phyloP scores from a whole-genome alignment of 1,140 invertebrate species.

The Meteorus sp. region DNA sequence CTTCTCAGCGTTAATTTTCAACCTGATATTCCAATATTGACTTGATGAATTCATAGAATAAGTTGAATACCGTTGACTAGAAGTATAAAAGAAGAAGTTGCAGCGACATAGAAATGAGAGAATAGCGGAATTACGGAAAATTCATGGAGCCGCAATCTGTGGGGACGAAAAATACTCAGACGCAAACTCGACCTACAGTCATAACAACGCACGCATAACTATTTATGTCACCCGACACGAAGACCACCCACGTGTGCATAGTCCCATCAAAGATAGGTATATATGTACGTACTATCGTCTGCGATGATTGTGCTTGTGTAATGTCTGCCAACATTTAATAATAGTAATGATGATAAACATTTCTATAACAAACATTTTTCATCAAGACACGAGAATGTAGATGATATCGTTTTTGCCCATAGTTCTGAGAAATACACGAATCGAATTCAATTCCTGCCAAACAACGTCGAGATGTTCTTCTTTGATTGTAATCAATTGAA shows the following conservation, averaged over 20 bases:
- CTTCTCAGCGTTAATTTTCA: background rate
- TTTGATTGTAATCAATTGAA: background rate
- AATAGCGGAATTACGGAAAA: background rate
- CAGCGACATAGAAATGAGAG: background rate
- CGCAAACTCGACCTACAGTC: background rate
- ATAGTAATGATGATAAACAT: background rate
- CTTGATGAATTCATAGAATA: background rate
- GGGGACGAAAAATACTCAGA: background rate
- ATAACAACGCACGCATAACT: background rate
- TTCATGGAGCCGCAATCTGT: background rate
- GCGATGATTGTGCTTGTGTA: too few species aligned
- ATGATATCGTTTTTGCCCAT: too few species aligned
- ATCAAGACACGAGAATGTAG: too few species aligned
- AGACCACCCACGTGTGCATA: slow-evolving; percentile 2
- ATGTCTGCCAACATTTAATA: background rate
- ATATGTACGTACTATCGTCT: too few species aligned
- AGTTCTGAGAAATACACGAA: too few species aligned
- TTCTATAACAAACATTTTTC: too few species aligned
- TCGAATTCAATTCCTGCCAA: background rate
- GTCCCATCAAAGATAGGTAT: too few species aligned
- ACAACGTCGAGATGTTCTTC: too few species aligned
- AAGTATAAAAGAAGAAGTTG: too few species aligned
- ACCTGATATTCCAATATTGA: background rate
- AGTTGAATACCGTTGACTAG: too few species aligned
- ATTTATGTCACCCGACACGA: background rate